Percentiles rank a stretch among this genome's conserved stretches.
phyloP scores from a whole-genome alignment of 2,113 vertebrate genomes.

The Tylochromis polylepis region DNA sequence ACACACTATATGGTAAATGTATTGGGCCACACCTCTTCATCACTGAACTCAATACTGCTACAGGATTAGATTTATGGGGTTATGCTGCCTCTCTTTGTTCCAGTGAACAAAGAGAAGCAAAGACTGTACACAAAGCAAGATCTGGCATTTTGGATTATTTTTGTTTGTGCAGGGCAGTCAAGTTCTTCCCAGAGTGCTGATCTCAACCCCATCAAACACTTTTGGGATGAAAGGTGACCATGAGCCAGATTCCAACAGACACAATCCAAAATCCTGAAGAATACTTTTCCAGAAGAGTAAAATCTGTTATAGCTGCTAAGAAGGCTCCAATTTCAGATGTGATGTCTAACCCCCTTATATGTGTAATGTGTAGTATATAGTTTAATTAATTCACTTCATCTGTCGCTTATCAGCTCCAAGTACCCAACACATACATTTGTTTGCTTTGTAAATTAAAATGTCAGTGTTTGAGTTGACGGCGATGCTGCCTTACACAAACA shows the following conservation, averaged over 20 bases:
- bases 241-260: too few relatives aligned
- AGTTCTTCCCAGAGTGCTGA: neutral
- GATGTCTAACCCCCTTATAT: neutral
- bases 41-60: neutral
- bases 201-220: too few relatives aligned
- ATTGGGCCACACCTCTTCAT: neutral
- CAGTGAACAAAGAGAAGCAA: too few relatives aligned
- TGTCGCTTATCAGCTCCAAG: neutral
- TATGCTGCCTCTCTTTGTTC: neutral
- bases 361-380: neutral
- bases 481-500: neutral
- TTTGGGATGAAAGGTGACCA: too few relatives aligned
- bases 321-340: neutral
- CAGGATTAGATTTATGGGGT: neutral
- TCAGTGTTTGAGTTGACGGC: neutral
- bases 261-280: neutral
- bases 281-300: neutral
- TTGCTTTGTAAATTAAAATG: neutral
- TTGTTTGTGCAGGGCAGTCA: neutral
- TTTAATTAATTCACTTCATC: neutral
- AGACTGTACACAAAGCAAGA: too few relatives aligned
- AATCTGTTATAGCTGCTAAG: neutral
- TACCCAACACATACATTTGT: neutral
- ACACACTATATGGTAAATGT: neutral
- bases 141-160: neutral